Percentiles rank a stretch among this genome's conserved stretches.
These are phyloP conservation scores for Nycteola revayana DNA, from an alignment of 2,888 invertebrate genomes.

Conservation along the genomic window DNA sequence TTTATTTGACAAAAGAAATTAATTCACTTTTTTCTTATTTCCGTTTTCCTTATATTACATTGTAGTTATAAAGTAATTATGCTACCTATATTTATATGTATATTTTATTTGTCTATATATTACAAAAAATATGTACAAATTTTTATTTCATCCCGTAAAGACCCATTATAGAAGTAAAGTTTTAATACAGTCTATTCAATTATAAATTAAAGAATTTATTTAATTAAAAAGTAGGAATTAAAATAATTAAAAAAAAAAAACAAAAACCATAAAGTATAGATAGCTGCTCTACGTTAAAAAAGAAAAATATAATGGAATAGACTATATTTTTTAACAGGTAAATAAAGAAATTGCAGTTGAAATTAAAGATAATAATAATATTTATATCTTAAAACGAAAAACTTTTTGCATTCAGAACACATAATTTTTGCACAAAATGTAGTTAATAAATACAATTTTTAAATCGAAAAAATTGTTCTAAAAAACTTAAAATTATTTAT, in stretches of 20 bases:
- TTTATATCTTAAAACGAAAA: slow-evolving; percentile 29
- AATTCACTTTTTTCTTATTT: slow-evolving; percentile 76
- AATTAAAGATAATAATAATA: slow-evolving; percentile 26
- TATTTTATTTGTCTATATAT: slow-evolving; percentile 73
- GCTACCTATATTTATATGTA: slow-evolving; percentile 79
- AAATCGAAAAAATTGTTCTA: slow-evolving; percentile 39
- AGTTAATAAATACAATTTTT: slow-evolving; percentile 44
- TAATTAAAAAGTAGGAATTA: no score
- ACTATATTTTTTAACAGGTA: slow-evolving; percentile 28
- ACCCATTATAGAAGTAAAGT: slow-evolving; percentile 59
- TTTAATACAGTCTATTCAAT: slow-evolving; percentile 37
- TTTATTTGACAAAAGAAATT: slow-evolving; percentile 81
- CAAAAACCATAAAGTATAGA: slow-evolving; percentile 4
- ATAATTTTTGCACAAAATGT: slow-evolving; percentile 41
- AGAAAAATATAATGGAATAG: slow-evolving; percentile 24
- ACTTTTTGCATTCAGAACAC: slow-evolving; percentile 43
- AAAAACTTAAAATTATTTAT: slow-evolving; percentile 71
- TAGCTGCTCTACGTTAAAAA: no score
- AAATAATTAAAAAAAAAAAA: slow-evolving; percentile 7
- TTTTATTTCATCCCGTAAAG: slow-evolving; percentile 69
- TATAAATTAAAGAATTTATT: no score
- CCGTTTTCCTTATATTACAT: slow-evolving; percentile 75
- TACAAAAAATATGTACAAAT: slow-evolving; percentile 78
- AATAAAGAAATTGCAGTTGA: slow-evolving; percentile 35
- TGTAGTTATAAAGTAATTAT: slow-evolving; percentile 78